These are phyloP conservation scores for Apodemia zela DNA, from an alignment of 2,888 invertebrate species.

Conservation along the genomic window DNA sequence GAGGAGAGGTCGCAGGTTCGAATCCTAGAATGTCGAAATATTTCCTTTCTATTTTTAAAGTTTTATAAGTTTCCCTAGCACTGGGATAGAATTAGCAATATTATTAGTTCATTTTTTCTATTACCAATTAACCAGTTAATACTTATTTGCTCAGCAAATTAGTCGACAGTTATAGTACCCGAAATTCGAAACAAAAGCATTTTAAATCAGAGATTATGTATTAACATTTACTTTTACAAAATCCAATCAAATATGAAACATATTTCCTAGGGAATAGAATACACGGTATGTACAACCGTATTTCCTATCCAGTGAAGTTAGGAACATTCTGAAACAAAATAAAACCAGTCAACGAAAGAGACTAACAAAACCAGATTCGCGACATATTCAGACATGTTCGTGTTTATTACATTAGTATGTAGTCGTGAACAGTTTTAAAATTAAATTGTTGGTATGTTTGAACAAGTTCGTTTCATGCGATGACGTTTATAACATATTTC, in stretches of 20 bases:
- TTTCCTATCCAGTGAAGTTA: slow-evolving; percentile 16
- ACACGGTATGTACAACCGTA: not conserved
- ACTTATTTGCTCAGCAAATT: not conserved
- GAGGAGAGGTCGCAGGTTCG: too few relatives aligned
- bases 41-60: too few relatives aligned
- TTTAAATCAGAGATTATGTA: slow-evolving; percentile 16
- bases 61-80: too few relatives aligned
- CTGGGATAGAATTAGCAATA: too few relatives aligned
- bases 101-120: too few relatives aligned
- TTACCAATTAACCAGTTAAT: not conserved
- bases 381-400: slow-evolving; percentile 20
- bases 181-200: not conserved
- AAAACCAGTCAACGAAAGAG: slow-evolving; percentile 15
- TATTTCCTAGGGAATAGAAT: slow-evolving; percentile 2
- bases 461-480: slow-evolving; percentile 47
- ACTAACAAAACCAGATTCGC: slow-evolving; percentile 19
- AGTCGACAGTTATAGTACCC: not conserved
- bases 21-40: too few relatives aligned
- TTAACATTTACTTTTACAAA: not conserved
- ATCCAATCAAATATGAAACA: slow-evolving; percentile 12
- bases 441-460: slow-evolving; percentile 36
- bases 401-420: slow-evolving; percentile 20
- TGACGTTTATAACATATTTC: slow-evolving; percentile 65
- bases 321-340: slow-evolving; percentile 16
- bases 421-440: slow-evolving; percentile 33